Evolutionary conservation across 2,797 vertebrate species (phyloP), one percentile per base, ranked within the genome.

Genomic region (Mustela erminea): DNA sequence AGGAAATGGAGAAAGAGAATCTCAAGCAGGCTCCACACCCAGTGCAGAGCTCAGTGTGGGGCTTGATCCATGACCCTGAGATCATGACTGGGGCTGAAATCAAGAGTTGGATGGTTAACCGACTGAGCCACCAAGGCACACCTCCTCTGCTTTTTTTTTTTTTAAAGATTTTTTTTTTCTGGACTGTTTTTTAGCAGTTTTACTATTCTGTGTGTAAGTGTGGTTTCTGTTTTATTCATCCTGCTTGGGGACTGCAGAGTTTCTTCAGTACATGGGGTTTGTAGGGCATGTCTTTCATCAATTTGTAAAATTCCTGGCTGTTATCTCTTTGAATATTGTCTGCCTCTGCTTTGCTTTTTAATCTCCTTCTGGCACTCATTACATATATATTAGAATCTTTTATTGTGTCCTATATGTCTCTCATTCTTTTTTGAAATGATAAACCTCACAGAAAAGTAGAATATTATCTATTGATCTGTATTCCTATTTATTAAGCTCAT

Each of bases 391-490:
- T 94, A 88, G 41, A 68, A 23, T 54, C n/a, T 82, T 27, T 83
- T 66, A 13, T 32, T 88, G n/a, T 78, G 35, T 64, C 62, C 38
- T 84, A 62, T 12, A 49, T 41, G 62, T 91, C n/a, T 95, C 23
- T 66, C 86, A 20, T n/a, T 90, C 11, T 89, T 64, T 95, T 82
- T 35, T 80, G 72, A 85, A 90, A 80, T 64, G 15, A 72, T 93
- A 54, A 35, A 11, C 54, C 86, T 86, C 10, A 15, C 70, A 43
- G 80, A 80, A 32, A 93, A 93, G 54, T 77, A 52, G 72, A 46
- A 29, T 70, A 66, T 82, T 92, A 83, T 87, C 35, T 62, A 17
- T 80, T 95, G 27, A 54, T 4, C 29, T 72, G 13, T 54, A 27
- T 56, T 68, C 27, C 27, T 74, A 27, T 83, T 83, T 90, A 75